phyloP scores from a whole-genome alignment of 2,888 invertebrate species.

The Argyresthia albistria region DNA sequence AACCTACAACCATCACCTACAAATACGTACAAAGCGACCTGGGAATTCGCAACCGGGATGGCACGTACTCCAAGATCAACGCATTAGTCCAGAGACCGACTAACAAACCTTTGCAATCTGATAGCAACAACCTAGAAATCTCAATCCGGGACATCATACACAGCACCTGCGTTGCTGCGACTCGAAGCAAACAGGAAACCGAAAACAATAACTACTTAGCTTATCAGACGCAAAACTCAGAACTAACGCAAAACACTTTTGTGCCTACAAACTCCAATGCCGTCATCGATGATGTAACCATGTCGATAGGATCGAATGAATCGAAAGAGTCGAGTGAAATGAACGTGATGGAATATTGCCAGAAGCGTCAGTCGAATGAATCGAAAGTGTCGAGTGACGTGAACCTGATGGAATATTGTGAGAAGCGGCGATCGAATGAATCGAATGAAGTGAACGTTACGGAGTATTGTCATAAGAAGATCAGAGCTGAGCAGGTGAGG shows the following conservation, averaged over 20 bases:
- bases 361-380: too few relatives aligned
- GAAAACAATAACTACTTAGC: constrained; percentile 1
- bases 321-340: too few relatives aligned
- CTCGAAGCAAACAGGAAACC: neutral
- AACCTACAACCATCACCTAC: constrained; percentile 13
- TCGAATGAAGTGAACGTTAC: constrained; percentile 9
- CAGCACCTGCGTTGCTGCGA: too few relatives aligned
- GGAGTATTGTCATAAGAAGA: constrained; percentile 37
- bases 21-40: constrained; percentile 19
- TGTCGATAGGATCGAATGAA: neutral
- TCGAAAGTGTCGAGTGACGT: too few relatives aligned
- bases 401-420: too few relatives aligned
- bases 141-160: neutral
- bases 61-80: constrained; percentile 34
- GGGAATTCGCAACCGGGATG: constrained; percentile 29
- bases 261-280: constrained; percentile 10
- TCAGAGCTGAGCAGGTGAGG: constrained; percentile 27
- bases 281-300: constrained; percentile 24
- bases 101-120: neutral
- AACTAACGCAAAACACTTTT: too few relatives aligned
- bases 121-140: constrained; percentile 2
- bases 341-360: too few relatives aligned
- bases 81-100: constrained; percentile 31
- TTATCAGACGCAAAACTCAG: too few relatives aligned
- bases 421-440: neutral